Percentiles rank a stretch among this genome's conserved stretches.
Conservation (phyloP, 2,888 invertebrate genomes). For the Aspidapion aeneum region DNA sequence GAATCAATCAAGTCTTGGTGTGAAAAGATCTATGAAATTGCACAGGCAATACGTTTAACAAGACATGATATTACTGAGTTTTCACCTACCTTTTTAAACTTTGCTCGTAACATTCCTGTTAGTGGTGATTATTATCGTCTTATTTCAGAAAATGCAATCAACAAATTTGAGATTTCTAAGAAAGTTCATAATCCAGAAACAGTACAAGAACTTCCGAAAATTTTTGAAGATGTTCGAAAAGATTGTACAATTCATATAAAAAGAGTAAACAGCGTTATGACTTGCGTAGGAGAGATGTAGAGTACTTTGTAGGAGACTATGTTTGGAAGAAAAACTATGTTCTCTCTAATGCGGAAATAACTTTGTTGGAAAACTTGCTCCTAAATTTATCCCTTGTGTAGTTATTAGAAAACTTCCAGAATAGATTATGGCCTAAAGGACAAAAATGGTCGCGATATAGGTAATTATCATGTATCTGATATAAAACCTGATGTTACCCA, state of each 20-base stretch:
- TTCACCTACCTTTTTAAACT: not conserved
- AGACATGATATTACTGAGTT: not conserved
- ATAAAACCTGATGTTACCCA: not conserved
- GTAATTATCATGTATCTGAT: conserved; percentile 25
- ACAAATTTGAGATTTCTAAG: not conserved
- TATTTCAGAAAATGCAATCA: not conserved
- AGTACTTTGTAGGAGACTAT: not conserved
- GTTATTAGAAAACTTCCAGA: conserved; percentile 21
- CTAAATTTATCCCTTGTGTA: conserved; percentile 26
- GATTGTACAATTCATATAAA: not conserved
- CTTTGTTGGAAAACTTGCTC: conserved; percentile 26
- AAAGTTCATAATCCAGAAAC: not conserved
- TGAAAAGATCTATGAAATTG: not conserved
- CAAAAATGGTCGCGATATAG: conserved; percentile 20
- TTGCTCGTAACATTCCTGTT: not conserved
- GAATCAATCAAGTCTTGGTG: not conserved
- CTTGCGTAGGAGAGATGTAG: conserved; percentile 1
- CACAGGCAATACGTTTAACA: not conserved
- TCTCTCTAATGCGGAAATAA: conserved; percentile 10
- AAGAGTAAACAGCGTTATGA: not conserved
- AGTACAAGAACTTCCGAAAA: not conserved
- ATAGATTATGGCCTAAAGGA: conserved; percentile 24
- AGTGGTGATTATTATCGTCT: not conserved
- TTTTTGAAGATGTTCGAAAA: not conserved
- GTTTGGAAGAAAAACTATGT: not conserved